Conservation (phyloP, 2,797 vertebrate species). For the Rhinoraja longicauda region DNA sequence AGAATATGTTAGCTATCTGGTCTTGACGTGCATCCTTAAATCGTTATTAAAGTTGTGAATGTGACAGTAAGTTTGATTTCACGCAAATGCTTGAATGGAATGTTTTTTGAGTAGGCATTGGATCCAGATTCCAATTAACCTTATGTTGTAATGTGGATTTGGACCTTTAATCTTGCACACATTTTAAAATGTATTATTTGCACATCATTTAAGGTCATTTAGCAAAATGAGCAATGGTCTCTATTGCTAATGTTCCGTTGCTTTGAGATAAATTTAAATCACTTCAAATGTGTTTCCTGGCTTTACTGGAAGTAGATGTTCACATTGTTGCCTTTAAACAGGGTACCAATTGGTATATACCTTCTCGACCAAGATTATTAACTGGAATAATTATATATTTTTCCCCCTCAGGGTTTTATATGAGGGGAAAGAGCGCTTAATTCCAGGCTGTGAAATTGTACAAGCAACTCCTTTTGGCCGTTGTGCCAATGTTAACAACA, state of each 20-base stretch:
- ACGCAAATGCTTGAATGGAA: neutral
- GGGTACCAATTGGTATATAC: neutral
- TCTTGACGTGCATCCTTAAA: neutral
- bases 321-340: neutral
- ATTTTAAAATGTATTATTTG: neutral
- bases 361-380: neutral
- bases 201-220: neutral
- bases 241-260: too few species aligned
- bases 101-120: neutral
- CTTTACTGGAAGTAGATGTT: neutral
- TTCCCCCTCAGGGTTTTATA: constrained; percentile 74
- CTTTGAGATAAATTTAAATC: neutral
- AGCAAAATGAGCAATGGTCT: neutral
- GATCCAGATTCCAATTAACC: neutral
- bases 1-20: neutral
- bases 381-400: constrained; percentile 22
- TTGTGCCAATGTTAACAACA: constrained; percentile 98
- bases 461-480: constrained; percentile 91
- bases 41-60: neutral
- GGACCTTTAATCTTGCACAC: neutral
- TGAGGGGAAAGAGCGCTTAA: constrained; percentile 88
- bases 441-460: constrained; percentile 88
- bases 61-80: neutral
- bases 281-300: neutral
- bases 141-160: neutral